Base-by-base conservation (phyloP, 2,888 invertebrate genomes). In the Erebia palarica region DNA sequence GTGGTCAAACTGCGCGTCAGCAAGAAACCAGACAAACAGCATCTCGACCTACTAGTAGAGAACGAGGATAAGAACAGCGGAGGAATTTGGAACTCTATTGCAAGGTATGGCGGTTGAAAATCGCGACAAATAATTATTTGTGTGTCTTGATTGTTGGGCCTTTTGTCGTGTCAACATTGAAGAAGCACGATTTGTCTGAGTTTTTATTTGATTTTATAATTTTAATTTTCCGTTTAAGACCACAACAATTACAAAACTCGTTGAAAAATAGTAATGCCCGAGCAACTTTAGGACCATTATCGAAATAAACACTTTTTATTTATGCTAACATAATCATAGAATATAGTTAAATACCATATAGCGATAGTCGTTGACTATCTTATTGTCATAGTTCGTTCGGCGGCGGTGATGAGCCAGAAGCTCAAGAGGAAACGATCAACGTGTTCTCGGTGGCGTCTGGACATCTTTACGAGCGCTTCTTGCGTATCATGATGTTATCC, bases 391-490 rank as follows among this genome's bases (percentile, higher is more conserved):
- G 95, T 84, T 95, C 95, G 0, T 95, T 95, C 82, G 89, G 92
- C 53, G 92, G 94, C 47, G 92, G 92, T 57, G 92, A 92, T 3
- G 90, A 94, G n/a, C 94, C 94, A 47, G 96, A 96, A 55, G 91
- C 95, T 3, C 91, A 94, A 59, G 95, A 96, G 65, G 96, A 98
- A 79, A 96, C 96, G 42, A 95, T 99, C 71, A 99, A 99, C 90
- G 98, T 99, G 74, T 99, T 99, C 91, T 99, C 99, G 0, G 94
- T 99, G 13, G 99, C 99, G 0, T 99, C 99, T 0, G 99, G 99
- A 4, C 99, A 99, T 93, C 93, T 99, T 72, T 99, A 99, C 87
- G 99, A 99, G 92, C 94, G 99, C 78, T 97, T 99, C 86, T 88
- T 99, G 18, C 96, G 99, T 74, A 99, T 99, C 78, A 99, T 99